Base-by-base conservation (phyloP, 2,797 vertebrate species). In the Phrynocephalus vlangalii region DNA sequence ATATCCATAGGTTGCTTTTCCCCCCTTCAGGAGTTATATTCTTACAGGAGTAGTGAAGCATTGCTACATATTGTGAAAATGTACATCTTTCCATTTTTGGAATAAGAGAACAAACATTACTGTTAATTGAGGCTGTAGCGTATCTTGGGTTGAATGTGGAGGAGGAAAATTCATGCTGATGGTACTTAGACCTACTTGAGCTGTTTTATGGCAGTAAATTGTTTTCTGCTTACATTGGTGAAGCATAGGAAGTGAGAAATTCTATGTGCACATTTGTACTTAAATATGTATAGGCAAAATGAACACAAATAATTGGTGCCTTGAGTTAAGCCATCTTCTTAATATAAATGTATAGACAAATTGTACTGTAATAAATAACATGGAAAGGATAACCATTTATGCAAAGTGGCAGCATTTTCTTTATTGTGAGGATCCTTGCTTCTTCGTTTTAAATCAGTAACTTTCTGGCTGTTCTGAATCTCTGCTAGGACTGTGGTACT, bases 231-330 rank as follows among this genome's bases (percentile, higher is more conserved):
- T 86, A 66, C 76, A 70, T 79, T 22, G 6, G 56, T 84, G 20
- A 63, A 70, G 48, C 63, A 70, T 56, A 22, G 79, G n/a, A 66
- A 48, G 70, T 79, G 44, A 86, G 22, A 79, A 86, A 52, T 38
- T 72, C 60, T 67, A 60, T 86, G n/a, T 79, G 52, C 48, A 79
- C 16, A 56, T 79, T 85, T 86, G 76, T 79, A 86, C 66, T 73
- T 73, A 73, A 82, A 86, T 86, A 66, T 79, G 52, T 52, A 70
- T 70, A 86, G 24, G 30, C 20, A 79, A 78, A 78, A 85, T 85
- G 66, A 66, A 44, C 75, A 52, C 63, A 68, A 76, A 84, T 84
- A 86, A 86, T 86, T 77, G 63, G 66, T 52, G 48, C 22, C n/a
- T 33, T 86, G 44, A 79, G 44, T 79, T 79, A 75, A 84, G 72